Evolutionary conservation across 2,113 vertebrate genomes (phyloP).

Genomic region (Zosterops pallidus): DNA sequence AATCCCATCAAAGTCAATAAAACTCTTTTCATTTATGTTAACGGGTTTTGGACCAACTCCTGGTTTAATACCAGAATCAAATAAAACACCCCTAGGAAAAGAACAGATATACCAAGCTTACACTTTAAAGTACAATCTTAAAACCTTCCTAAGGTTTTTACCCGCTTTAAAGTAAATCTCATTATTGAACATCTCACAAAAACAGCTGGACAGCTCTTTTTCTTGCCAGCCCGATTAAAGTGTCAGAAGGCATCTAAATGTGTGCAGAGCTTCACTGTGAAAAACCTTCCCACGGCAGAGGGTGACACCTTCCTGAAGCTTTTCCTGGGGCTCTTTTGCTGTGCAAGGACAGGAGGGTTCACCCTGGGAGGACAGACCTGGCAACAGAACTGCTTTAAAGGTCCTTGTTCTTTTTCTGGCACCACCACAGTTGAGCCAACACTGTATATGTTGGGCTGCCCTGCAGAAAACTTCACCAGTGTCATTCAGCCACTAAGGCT

Average conservation of each 20-base stretch:
- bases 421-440: background rate
- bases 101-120: background rate
- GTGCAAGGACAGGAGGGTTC: background rate
- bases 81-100: constrained; percentile 35
- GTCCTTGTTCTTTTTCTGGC: background rate
- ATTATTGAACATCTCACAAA: background rate
- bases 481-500: background rate
- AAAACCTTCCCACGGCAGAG: background rate
- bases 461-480: background rate
- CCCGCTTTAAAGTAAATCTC: background rate
- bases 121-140: constrained; percentile 4
- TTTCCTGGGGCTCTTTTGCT: background rate
- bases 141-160: constrained; percentile 30
- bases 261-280: fast-evolving
- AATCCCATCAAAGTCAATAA: constrained; percentile 62
- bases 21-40: constrained; percentile 55
- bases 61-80: constrained; percentile 47
- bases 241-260: background rate
- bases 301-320: background rate
- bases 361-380: background rate
- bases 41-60: constrained; percentile 30
- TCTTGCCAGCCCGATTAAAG: background rate
- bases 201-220: background rate
- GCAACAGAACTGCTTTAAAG: background rate
- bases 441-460: background rate